Evolutionary conservation across 2,888 invertebrate species (phyloP), one percentile per base, ranked within the genome.

Genomic region (Cerastis leucographa): DNA sequence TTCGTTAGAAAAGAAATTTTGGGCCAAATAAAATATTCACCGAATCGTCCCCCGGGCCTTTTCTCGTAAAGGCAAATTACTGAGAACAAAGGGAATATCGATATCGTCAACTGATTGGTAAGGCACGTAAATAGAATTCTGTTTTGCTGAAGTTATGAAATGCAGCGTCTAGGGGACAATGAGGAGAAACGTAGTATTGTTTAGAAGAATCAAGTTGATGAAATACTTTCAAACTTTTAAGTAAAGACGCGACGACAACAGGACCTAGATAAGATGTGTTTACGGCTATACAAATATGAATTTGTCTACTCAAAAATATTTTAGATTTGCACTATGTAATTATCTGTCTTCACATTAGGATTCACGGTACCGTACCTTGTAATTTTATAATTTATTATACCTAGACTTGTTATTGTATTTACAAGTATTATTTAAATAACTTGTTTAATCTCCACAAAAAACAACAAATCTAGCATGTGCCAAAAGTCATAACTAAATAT

Each of bases 11-110:
- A 85, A 71, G 17, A 75, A 83, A 85, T 85, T 74, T 89, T 79
- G 77, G 74, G 71, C 76, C 81, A 80, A 87, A 89, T 89, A 88
- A 89, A 89, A 89, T 91, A 89, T 89, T 87, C 87, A 88, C 76
- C 68, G 78, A 67, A 83, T 80, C 68, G 71, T 81, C 85, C 77
- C 77, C 68, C 70, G 75, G 85, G 82, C 64, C 67, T 86, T 80
- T 81, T 81, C 64, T 72, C 56, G 74, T 80, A 85, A 89, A 89
- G 87, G 88, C 86, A 89, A 89, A 90, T 89, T 88, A 85, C 80
- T 66, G 56, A 88, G 87, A 90, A 91, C 89, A 90, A 91, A 88
- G 81, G 84, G 78, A 90, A 85, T 87, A 85, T 85, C 83, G 84
- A 86, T 91, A 76, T 85, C 85, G 81, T 83, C 84, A 85, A 88